Base-by-base conservation (phyloP, 2,888 invertebrate genomes). In the Eristalis pertinax region DNA sequence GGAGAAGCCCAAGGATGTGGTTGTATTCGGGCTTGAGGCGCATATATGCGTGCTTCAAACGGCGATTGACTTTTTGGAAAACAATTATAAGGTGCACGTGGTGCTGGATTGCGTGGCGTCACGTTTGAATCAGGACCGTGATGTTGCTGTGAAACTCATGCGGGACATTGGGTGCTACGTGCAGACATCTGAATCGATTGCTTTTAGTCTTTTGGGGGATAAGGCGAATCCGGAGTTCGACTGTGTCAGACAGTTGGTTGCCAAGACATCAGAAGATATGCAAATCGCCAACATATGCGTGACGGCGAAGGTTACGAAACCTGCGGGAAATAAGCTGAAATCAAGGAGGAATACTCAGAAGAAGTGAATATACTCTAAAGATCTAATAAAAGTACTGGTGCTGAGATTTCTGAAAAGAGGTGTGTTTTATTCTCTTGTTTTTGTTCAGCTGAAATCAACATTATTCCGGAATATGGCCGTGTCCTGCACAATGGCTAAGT, bases 1-100 rank as follows among this genome's bases (percentile, higher is more conserved):
- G 1, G 19, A 67, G 43, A 93, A 94, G 56, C 92, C 95, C 10
- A 91, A 94, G 35, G 94, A 95, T 15, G 94, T 95, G 1, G 95
- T 96, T 2, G 90, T 96, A 0, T 96, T 95, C 92, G 96, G 96
- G 0, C 92, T 96, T 89, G 96, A 97, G 95, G 94, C 96, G 0
- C 97, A 97, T 89, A 95, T 96, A 0, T 97, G 97, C 90, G 94
- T 97, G 7, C 96, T 97, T 90, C 96, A 96, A 91, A 97, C 97
- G 0, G 96, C 96, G 0, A 95, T 96, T 67, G 97, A 97, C 91
- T 92, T 97, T 1, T 91, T 96, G 56, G 91, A 92, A 0, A 88
- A 89, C 0, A 94, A 94, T 41, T 93, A 94, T 64, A 93, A 94
- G 89, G 97, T 97, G 0, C 97, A 97, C 91, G 93, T 97, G 1